Evolutionary conservation across 1,140 invertebrate species (phyloP).

Genomic region (Heliothis virescens): DNA sequence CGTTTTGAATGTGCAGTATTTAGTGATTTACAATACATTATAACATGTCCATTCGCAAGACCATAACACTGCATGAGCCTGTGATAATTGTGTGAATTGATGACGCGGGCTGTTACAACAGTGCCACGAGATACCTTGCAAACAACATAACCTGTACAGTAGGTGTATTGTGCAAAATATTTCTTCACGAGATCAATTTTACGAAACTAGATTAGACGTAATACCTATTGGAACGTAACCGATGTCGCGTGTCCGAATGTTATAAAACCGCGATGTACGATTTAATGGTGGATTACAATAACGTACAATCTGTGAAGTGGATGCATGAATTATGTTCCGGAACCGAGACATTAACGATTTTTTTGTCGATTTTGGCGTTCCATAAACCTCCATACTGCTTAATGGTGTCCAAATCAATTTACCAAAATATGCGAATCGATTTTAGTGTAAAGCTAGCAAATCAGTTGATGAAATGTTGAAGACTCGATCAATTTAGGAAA

Average conservation of each 20-base stretch:
- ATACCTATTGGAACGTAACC: constrained; percentile 34
- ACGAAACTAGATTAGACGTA: constrained; percentile 44
- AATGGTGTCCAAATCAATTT: too few species aligned
- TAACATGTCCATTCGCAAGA: not conserved
- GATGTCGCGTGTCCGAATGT: constrained; percentile 33
- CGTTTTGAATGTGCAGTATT: not conserved
- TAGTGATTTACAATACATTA: constrained; percentile 17
- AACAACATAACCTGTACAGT: constrained; percentile 1
- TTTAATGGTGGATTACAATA: constrained; percentile 41
- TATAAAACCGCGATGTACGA: constrained; percentile 34
- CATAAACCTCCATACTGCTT: not conserved
- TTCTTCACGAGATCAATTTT: constrained; percentile 30
- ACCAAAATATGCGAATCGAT: too few species aligned
- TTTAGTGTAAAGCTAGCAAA: too few species aligned
- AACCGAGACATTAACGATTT: not conserved
- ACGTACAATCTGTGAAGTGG: constrained; percentile 7
- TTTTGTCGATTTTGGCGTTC: not conserved
- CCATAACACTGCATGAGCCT: constrained; percentile 10
- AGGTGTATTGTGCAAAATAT: constrained; percentile 36
- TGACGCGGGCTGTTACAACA: constrained; percentile 35
- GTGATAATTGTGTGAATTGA: constrained; percentile 40
- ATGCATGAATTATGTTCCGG: constrained; percentile 14
- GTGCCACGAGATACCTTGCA: not conserved
- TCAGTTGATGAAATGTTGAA: too few species aligned
- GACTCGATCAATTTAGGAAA: too few species aligned